These are phyloP conservation scores for Erinaceus europaeus DNA, from an alignment of 2,113 vertebrate species.

Conservation along the genomic window DNA sequence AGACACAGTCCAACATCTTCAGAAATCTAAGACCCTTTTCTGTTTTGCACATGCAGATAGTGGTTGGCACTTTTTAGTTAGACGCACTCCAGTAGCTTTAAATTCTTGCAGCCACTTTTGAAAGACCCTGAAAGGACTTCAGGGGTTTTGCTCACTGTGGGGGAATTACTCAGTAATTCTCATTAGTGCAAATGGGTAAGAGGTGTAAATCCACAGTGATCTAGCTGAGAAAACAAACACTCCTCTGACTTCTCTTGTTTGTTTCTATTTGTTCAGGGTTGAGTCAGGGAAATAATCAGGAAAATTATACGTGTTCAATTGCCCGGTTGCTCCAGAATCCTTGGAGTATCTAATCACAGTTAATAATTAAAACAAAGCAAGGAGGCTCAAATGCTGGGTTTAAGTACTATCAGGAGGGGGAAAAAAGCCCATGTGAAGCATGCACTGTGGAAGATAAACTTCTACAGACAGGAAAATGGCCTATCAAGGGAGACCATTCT, in stretches of 20 bases:
- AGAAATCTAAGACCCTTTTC: not conserved
- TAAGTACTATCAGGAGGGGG: conserved; percentile 55
- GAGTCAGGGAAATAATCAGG: conserved; percentile 78
- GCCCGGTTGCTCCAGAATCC: conserved; percentile 58
- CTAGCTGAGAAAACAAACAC: conserved; percentile 63
- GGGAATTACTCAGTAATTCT: conserved; percentile 38
- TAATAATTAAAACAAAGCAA: conserved; percentile 76
- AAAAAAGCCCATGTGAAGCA: conserved; percentile 37
- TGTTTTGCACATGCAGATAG: not conserved
- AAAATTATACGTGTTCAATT: conserved; percentile 75
- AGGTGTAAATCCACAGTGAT: conserved; percentile 30
- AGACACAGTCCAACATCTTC: not conserved
- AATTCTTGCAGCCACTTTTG: not conserved
- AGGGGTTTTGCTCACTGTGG: not conserved
- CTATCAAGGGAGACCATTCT: not conserved
- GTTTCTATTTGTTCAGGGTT: conserved; percentile 69
- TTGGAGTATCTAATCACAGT: conserved; percentile 69
- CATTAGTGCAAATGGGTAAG: conserved; percentile 31
- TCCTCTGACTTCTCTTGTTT: conserved; percentile 64
- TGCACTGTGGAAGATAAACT: conserved; percentile 13
- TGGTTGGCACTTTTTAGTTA: not conserved
- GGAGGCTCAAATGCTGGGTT: conserved; percentile 58
- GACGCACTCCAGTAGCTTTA: conserved; percentile 40
- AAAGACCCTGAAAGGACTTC: conserved; percentile 39
- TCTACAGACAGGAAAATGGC: conserved; percentile 6